Base-by-base conservation (phyloP, 2,797 vertebrate genomes). In the Lophius americanus region DNA sequence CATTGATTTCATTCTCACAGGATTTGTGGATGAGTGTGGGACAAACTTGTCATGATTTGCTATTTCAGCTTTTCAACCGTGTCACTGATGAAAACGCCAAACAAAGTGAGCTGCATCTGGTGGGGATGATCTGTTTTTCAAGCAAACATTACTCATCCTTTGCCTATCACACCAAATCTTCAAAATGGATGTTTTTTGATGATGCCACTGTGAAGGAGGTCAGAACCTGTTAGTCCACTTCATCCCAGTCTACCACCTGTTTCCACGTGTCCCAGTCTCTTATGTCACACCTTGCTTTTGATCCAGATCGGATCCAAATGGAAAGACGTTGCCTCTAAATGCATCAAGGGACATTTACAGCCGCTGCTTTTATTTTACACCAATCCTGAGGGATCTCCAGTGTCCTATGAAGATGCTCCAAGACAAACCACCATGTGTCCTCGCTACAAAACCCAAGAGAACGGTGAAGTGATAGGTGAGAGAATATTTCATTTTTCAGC, bases 181-280 rank as follows among this genome's bases (percentile, higher is more conserved):
- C 95, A 86, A 97, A 97, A 84, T 99, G 98, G 98, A 94, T 99
- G 71, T 95, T 99, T 86, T 99, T 99, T 70, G 97, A 99, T 70
- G 98, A 99, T 73, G 98, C 98, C 61, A 97, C 95, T 56, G 98
- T 99, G 12, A 99, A 99, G 86, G 98, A 99, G 96, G 98, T 98
- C 84, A 89, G 86, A 1, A 23, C 46, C 59, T 62, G 53, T 62
- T 70, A 79, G 73, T 63, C 66, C 39, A 9, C 47, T 70, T 78
- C 11, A 60, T 70, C 52, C 42, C n/a, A 37, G 10, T 67, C 36
- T 32, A 5, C 43, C 53, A 56, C 68, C 57, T 60, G 50, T 47
- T 50, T 37, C 35, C 57, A 13, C 60, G 50, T 42, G 33, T 79
- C 62, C 62, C 48, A 43, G 35, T 44, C 41, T 61, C 56, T 79